Base-by-base conservation (phyloP, 2,797 vertebrate genomes). In the Lutjanus campechanus region DNA sequence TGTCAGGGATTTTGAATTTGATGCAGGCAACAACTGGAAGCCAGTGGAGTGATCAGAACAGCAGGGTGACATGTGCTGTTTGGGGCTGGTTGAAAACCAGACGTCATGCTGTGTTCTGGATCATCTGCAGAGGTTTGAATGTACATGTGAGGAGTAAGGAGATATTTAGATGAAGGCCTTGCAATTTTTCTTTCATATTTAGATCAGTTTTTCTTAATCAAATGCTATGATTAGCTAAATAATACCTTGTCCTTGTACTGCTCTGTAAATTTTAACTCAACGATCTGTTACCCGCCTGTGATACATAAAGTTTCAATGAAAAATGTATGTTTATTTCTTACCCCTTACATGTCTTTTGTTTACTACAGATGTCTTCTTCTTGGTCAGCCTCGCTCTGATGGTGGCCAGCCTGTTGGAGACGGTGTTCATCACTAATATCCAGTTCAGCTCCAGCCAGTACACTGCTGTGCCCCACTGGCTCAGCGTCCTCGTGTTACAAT, bases 381-480 rank as follows among this genome's bases (percentile, higher is more conserved):
- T 93, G 13, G 67, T 96, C 59, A 96, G 95, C 69, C 88, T 96
- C 91, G 85, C 94, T 60, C 88, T 97, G 69, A 96, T 95, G 94
- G 95, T 96, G 72, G 69, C 90, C 82, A 96, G 96, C 83, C 91
- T 96, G 5, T 81, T 95, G 76, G 95, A 96, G 80, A 94, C 95
- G 0, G 89, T 96, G 68, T 8, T 96, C 74, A 91, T 96, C 83
- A 94, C 94, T 72, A 92, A 96, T 64, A 82, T 96, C 81, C 76
- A 82, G 77, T 62, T 74, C 89, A 7, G 76, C 73, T 22, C 82
- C 76, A 70, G 19, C 3, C 62, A 87, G 3, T 83, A 87, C 73
- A 72, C 53, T 0, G 19, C 89, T 0, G 65, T 94, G 63, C 95
- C 96, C 3, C 2, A 0, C 17, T 96, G 95, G 94, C 65, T 94